Evolutionary conservation across 1,140 invertebrate species (phyloP).

Genomic region (Zeugodacus cucurbitae): DNA sequence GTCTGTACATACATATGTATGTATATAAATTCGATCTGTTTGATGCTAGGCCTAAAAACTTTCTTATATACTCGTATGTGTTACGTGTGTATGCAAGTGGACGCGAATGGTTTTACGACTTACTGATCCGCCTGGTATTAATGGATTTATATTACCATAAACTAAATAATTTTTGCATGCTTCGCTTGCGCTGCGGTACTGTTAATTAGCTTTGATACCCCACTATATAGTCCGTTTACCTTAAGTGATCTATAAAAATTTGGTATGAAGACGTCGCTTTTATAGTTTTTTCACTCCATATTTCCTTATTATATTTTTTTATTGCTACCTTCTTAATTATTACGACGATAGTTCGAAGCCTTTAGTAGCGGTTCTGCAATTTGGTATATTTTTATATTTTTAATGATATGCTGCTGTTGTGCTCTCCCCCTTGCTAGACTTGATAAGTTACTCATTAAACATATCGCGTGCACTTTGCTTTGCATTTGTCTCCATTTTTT

Average conservation of each 20-base stretch:
- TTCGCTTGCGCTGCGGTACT: no score
- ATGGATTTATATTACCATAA: no score
- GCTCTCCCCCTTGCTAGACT: not conserved
- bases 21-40: not conserved
- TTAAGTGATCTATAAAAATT: no score
- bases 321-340: not conserved
- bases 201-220: no score
- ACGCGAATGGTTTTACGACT: not conserved
- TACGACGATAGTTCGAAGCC: not conserved
- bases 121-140: no score
- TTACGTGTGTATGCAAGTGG: not conserved
- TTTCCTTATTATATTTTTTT: not conserved
- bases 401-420: not conserved
- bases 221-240: no score
- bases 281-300: not conserved
- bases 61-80: no score
- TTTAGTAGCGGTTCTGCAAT: not conserved
- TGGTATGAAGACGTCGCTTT: not conserved
- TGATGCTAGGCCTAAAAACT: no score
- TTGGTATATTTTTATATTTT: not conserved
- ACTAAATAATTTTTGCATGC: no score
- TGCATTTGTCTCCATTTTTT: conserved; percentile 10
- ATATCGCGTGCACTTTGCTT: conserved; percentile 26
- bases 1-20: no score
- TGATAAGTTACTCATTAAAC: not conserved